phyloP scores from a whole-genome alignment of 1,140 invertebrate genomes.

The Sminthurides bifidus region DNA sequence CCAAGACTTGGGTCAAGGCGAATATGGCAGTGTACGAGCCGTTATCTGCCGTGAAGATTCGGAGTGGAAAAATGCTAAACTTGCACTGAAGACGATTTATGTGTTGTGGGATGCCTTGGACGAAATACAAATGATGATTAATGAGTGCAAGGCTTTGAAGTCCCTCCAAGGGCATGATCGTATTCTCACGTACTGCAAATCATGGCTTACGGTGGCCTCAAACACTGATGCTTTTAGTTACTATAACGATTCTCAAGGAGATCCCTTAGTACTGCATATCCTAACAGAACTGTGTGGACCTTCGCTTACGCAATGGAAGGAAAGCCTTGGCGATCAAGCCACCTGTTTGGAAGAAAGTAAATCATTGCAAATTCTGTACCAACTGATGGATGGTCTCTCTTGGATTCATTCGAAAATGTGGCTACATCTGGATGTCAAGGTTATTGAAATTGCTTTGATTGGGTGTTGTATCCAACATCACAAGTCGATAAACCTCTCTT shows the following conservation, averaged over 20 bases:
- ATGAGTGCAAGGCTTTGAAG: conserved; percentile 22
- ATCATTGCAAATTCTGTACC: neutral
- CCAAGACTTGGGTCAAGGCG: conserved; percentile 13
- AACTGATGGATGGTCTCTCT: conserved; percentile 14
- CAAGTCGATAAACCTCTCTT: neutral
- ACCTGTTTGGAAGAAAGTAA: neutral
- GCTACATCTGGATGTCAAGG: conserved; percentile 30
- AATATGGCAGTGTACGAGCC: conserved; percentile 20
- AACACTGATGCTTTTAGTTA: neutral
- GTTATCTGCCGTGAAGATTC: conserved; percentile 1
- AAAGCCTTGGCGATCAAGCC: neutral
- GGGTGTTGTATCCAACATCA: neutral
- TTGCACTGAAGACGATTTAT: conserved; percentile 25
- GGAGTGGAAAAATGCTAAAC: neutral
- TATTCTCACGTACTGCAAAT: conserved; percentile 20
- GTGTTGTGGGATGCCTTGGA: conserved; percentile 11
- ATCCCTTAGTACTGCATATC: conserved; percentile 27
- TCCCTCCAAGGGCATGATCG: conserved; percentile 14
- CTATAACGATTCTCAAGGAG: neutral
- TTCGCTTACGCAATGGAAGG: conserved; percentile 20
- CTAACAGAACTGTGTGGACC: conserved; percentile 23
- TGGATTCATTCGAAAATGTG: conserved; percentile 20
- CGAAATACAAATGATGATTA: conserved; percentile 21
- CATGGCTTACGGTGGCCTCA: conserved; percentile 25
- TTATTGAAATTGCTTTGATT: conserved; percentile 7